Conservation (phyloP, 2,888 invertebrate species). For the Agriopis aurantiaria region DNA sequence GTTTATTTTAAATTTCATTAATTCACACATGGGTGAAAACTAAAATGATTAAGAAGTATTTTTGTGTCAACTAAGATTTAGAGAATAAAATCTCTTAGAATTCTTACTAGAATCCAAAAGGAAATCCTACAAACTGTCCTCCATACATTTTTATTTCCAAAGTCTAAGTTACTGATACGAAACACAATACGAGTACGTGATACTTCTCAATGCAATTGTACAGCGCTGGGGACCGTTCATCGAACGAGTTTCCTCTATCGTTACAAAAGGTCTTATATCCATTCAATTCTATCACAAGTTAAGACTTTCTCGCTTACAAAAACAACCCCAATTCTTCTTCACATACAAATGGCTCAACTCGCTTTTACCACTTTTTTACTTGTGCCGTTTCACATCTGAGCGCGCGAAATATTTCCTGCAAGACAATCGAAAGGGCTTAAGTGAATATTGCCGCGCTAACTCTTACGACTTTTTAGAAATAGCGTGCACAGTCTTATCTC, state of each 20-base stretch:
- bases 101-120: constrained; percentile 32
- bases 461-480: constrained; percentile 72
- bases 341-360: constrained; percentile 59
- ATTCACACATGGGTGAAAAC: too few relatives aligned
- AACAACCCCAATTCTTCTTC: constrained; percentile 57
- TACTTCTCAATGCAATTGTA: constrained; percentile 77
- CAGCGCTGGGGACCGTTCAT: constrained; percentile 79
- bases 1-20: too few relatives aligned
- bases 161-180: constrained; percentile 48
- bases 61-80: neutral
- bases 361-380: constrained; percentile 54
- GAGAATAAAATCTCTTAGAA: constrained; percentile 31
- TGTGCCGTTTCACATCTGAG: constrained; percentile 58
- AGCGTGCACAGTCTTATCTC: constrained; percentile 79
- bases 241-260: constrained; percentile 68
- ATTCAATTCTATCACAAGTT: constrained; percentile 54
- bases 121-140: constrained; percentile 43
- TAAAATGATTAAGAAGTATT: neutral
- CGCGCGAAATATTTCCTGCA: constrained; percentile 55
- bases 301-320: constrained; percentile 56
- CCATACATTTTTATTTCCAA: constrained; percentile 42
- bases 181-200: constrained; percentile 64
- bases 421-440: constrained; percentile 69
- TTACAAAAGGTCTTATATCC: constrained; percentile 68
- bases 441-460: constrained; percentile 56